Evolutionary conservation across 1,140 invertebrate genomes (phyloP).

Genomic region (Paraescarpia echinospica): DNA sequence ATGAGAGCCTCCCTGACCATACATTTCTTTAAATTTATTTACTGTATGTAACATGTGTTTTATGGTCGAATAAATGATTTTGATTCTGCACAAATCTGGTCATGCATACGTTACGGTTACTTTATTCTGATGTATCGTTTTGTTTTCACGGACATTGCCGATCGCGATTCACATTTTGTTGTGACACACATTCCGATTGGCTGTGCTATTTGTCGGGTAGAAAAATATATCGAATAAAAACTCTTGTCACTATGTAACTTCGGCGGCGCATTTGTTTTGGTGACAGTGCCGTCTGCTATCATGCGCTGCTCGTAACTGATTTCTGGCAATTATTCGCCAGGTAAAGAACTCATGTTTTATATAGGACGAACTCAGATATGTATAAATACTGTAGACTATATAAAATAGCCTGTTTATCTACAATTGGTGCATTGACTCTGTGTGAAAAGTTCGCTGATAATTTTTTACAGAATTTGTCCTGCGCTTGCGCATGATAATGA

Average conservation of each 20-base stretch:
- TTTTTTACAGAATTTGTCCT: not conserved
- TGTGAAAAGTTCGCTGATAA: not conserved
- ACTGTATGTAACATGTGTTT: no score
- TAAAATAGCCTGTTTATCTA: not conserved
- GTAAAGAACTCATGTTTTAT: not conserved
- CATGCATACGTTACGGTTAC: not conserved
- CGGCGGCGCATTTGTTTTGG: conserved; percentile 3
- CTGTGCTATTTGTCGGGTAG: not conserved
- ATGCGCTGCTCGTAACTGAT: not conserved
- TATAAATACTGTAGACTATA: not conserved
- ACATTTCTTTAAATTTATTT: no score
- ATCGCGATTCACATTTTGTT: not conserved
- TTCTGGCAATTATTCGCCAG: not conserved
- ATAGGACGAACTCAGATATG: not conserved
- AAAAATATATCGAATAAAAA: not conserved
- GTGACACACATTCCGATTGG: not conserved
- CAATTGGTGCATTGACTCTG: not conserved
- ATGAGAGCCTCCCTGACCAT: no score
- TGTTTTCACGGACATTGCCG: not conserved
- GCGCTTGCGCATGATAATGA: not conserved
- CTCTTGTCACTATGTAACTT: not conserved
- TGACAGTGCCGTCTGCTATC: not conserved
- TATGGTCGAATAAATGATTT: no score
- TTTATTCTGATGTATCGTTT: not conserved
- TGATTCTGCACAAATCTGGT: no score